Conservation (phyloP, 1,140 invertebrate genomes). For the Agrypnia vestita region DNA sequence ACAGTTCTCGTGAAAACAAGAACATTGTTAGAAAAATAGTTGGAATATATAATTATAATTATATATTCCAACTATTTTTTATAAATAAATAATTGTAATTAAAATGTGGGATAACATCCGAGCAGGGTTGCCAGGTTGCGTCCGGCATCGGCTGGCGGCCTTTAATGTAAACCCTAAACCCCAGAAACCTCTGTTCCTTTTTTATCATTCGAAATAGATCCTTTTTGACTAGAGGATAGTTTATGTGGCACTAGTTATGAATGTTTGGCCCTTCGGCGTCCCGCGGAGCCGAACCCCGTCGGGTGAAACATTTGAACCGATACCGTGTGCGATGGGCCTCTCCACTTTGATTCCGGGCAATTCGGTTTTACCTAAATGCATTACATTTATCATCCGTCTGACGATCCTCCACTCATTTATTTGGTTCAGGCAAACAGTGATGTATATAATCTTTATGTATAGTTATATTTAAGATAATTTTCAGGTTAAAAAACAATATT, state of each 20-base stretch:
- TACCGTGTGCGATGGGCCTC: conserved; percentile 49
- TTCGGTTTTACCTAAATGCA: conserved; percentile 54
- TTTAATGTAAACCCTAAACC: conserved; percentile 17
- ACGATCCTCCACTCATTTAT: conserved; percentile 49
- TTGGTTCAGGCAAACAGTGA: background rate
- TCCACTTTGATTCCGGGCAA: conserved; percentile 39
- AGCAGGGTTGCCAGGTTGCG: background rate
- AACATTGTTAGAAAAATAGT: background rate
- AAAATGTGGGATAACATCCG: conserved; percentile 12
- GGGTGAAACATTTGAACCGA: conserved; percentile 56
- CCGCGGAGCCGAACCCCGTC: conserved; percentile 53
- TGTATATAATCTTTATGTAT: too few species aligned
- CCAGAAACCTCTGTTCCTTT: conserved; percentile 20
- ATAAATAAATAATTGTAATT: conserved; percentile 20
- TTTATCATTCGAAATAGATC: conserved; percentile 51
- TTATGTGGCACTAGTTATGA: conserved; percentile 57
- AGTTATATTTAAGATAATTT: too few species aligned
- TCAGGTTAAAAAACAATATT: too few species aligned
- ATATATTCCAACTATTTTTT: too few species aligned
- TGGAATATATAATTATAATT: background rate
- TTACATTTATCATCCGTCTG: conserved; percentile 58
- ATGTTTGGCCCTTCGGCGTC: conserved; percentile 53
- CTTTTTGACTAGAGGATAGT: conserved; percentile 57
- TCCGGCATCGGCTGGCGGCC: background rate
- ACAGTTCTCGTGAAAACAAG: background rate